Base-by-base conservation (phyloP, 1,140 invertebrate genomes). In the Drosophila pruinosa region DNA sequence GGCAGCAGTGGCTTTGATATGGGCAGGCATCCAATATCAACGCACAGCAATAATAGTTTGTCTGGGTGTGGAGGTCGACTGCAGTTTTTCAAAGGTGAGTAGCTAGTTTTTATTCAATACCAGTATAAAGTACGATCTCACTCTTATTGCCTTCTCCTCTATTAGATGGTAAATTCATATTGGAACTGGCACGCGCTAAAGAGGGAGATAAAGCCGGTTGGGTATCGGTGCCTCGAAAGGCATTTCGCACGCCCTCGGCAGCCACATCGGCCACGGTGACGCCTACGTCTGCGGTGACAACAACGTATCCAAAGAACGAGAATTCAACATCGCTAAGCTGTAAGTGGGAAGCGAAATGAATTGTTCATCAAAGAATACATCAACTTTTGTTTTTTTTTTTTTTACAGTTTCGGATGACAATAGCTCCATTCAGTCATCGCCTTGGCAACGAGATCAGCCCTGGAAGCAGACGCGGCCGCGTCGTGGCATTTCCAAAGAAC, bases 151-250 rank as follows among this genome's bases (percentile, higher is more conserved):
- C 6, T 41, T 14, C 4, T 38, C 43, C 58, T 1, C 26, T 45
- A 19, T 0, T 3, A 95, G 96, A 97, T 95, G 96, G 96, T 74
- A 97, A 97, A 92, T 96, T 97, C 83, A 96, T 97, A 79, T 91
- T 97, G 92, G 96, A 97, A 92, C 85, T 97, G 92, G 96, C 96
- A 63, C 94, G 96, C 72, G 94, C 95, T 22, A 94, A 95, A 68
- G 96, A 96, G 80, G 96, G 96, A 31, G 96, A 96, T 90, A 94
- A 95, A 64, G 94, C 94, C 3, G 95, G 95, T 14, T 97, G 96
- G 96, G 95, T 97, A 79, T 96, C 96, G 34, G 96, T 97, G 65
- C 95, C 95, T 53, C 95, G 96, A 76, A 97, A 97, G 92, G 96
- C 95, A 47, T 97, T 96, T 92, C 96, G 96, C 94, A 95, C 96